Evolutionary conservation across 1,140 invertebrate species (phyloP).

Genomic region (Aplysia californica): DNA sequence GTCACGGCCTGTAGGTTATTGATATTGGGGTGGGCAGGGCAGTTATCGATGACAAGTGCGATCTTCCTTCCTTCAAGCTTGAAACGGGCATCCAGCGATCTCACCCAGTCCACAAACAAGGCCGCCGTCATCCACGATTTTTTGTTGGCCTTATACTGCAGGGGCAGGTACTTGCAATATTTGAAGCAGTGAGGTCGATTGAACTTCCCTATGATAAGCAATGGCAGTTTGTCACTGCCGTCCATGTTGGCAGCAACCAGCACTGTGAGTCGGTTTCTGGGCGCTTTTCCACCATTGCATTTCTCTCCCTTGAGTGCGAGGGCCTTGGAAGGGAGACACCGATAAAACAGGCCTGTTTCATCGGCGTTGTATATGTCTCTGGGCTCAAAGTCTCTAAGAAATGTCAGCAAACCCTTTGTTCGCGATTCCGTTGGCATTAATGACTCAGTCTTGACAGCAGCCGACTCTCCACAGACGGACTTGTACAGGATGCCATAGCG

Average conservation of each 20-base stretch:
- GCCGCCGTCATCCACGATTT: slow-evolving; percentile 11
- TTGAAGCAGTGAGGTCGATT: slow-evolving; percentile 69
- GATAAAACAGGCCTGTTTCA: slow-evolving; percentile 38
- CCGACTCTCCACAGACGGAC: background rate
- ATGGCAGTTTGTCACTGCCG: slow-evolving; percentile 63
- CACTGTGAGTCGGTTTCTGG: slow-evolving; percentile 68
- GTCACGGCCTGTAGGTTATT: background rate
- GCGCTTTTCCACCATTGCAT: slow-evolving; percentile 56
- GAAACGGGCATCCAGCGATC: background rate
- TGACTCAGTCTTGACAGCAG: background rate
- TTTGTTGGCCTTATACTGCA: slow-evolving; percentile 29
- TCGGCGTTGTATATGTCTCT: slow-evolving; percentile 38
- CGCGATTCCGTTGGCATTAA: background rate
- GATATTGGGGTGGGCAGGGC: slow-evolving; percentile 13
- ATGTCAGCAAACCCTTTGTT: background rate
- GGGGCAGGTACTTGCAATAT: slow-evolving; percentile 45
- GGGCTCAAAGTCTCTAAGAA: background rate
- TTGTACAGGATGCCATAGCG: background rate
- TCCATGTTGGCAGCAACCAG: slow-evolving; percentile 65
- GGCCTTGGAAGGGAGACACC: slow-evolving; percentile 24
- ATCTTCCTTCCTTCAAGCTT: background rate
- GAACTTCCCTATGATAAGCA: slow-evolving; percentile 69
- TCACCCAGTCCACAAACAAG: slow-evolving; percentile 10
- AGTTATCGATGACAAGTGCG: slow-evolving; percentile 7
- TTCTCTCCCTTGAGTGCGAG: slow-evolving; percentile 22